Evolutionary conservation across 1,140 invertebrate species (phyloP).

Genomic region (Kradibia gibbosae): DNA sequence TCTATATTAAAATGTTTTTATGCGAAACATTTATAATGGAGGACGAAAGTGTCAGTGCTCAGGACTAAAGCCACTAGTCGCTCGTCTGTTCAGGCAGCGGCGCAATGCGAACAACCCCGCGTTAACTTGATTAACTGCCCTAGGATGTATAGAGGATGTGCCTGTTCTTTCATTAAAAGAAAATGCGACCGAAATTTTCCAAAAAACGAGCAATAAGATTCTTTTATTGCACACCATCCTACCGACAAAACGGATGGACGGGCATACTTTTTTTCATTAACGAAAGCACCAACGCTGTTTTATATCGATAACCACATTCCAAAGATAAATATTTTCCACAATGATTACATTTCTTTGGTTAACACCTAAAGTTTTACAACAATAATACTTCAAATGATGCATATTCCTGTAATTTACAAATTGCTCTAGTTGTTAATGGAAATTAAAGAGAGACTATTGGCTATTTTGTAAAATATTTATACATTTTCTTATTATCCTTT

Average conservation of each 20-base stretch:
- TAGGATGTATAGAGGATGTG: background rate
- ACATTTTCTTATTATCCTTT: too few relatives aligned
- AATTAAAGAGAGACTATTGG: too few relatives aligned
- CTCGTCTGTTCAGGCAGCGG: background rate
- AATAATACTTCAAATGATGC: too few relatives aligned
- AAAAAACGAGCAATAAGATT: background rate
- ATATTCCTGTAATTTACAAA: too few relatives aligned
- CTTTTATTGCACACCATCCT: background rate
- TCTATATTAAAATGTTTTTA: too few relatives aligned
- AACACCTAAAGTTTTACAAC: too few relatives aligned
- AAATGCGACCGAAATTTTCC: background rate
- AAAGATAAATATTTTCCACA: too few relatives aligned
- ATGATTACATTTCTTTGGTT: too few relatives aligned
- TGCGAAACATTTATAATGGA: too few relatives aligned
- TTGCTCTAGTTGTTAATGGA: too few relatives aligned
- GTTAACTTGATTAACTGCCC: slow-evolving; percentile 49
- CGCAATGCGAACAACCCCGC: slow-evolving; percentile 13
- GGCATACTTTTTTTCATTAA: background rate
- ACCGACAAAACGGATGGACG: background rate
- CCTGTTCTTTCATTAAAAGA: background rate
- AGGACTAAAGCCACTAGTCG: background rate
- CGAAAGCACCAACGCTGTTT: background rate
- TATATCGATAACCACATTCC: background rate
- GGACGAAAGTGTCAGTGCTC: slow-evolving; percentile 11
- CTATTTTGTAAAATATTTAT: too few relatives aligned